A percentile compares a stretch with the other conserved stretches of the same genome.
These are phyloP conservation scores for Dinothrombium tinctorium DNA, from an alignment of 1,140 invertebrate genomes.

Conservation along the genomic window DNA sequence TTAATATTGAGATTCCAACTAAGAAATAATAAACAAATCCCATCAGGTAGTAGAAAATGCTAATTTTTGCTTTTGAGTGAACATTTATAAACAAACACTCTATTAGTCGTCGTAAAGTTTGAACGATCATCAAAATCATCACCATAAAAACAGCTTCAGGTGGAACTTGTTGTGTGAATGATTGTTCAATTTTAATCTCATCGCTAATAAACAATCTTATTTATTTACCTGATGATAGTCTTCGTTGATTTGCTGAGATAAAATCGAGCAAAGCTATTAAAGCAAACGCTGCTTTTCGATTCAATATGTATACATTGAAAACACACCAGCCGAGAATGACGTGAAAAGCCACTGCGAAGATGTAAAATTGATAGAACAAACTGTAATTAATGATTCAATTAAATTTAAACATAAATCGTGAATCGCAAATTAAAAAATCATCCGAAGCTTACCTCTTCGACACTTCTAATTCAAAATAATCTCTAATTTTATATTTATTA, in stretches of 20 bases:
- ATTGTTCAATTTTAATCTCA: constrained; percentile 23
- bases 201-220: too few species aligned
- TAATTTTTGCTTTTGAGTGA: constrained; percentile 52
- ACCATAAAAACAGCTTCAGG: constrained; percentile 30
- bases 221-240: too few species aligned
- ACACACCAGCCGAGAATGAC: constrained; percentile 3
- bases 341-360: constrained; percentile 14
- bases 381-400: too few species aligned
- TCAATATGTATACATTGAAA: constrained; percentile 10
- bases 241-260: constrained; percentile 1
- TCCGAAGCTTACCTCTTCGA: too few species aligned
- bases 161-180: too few species aligned
- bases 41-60: constrained; percentile 43
- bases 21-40: constrained; percentile 51
- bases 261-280: constrained; percentile 8
- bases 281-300: constrained; percentile 1
- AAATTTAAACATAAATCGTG: too few species aligned
- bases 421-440: too few species aligned
- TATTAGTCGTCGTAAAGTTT: constrained; percentile 44
- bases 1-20: constrained; percentile 33
- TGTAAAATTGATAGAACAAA: constrained; percentile 19
- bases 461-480: too few species aligned
- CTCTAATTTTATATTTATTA: too few species aligned
- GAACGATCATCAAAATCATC: constrained; percentile 33
- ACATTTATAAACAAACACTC: constrained; percentile 42